Percentiles rank a stretch among this genome's conserved stretches.
These are phyloP conservation scores for Drosophila willistoni DNA, from an alignment of 1,140 invertebrate species.

Conservation along the genomic window DNA sequence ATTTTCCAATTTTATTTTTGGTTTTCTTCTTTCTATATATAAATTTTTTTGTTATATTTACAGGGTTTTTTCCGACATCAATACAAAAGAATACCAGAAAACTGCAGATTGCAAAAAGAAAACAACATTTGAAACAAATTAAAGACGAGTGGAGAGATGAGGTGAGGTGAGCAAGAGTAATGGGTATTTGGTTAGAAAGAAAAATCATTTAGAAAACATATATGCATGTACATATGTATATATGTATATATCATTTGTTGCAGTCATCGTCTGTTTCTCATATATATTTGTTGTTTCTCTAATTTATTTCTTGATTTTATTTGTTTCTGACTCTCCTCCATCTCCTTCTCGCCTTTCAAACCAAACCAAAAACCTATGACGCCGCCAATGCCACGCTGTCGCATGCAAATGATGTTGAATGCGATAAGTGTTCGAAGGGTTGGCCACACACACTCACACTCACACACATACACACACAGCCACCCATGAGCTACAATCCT, in stretches of 20 bases:
- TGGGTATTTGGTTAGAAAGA: not conserved
- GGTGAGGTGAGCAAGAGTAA: no score
- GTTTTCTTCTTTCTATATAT: not conserved
- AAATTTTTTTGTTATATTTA: conserved; percentile 7
- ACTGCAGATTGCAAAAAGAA: conserved; percentile 79
- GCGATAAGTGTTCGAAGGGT: conserved; percentile 78
- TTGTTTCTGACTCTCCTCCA: conserved; percentile 48
- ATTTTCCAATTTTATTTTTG: not conserved
- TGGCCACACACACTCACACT: conserved; percentile 27
- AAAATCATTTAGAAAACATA: conserved; percentile 10
- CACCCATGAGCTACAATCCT: not conserved
- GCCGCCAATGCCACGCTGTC: conserved; percentile 2
- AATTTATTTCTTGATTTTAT: conserved; percentile 81
- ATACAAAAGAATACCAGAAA: conserved; percentile 73
- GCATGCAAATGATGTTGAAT: conserved; percentile 80
- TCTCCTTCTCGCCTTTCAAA: no score
- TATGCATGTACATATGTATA: no score
- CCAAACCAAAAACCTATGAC: conserved; percentile 27
- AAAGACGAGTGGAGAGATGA: not conserved
- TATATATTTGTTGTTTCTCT: conserved; percentile 54
- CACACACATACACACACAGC: not conserved
- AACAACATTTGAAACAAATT: conserved; percentile 4
- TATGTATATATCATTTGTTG: not conserved
- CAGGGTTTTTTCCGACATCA: conserved; percentile 71
- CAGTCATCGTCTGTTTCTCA: not conserved